Evolutionary conservation across 1,140 invertebrate genomes (phyloP), one percentile per base, ranked within the genome.

Genomic region (Panagrolaimus sp.): DNA sequence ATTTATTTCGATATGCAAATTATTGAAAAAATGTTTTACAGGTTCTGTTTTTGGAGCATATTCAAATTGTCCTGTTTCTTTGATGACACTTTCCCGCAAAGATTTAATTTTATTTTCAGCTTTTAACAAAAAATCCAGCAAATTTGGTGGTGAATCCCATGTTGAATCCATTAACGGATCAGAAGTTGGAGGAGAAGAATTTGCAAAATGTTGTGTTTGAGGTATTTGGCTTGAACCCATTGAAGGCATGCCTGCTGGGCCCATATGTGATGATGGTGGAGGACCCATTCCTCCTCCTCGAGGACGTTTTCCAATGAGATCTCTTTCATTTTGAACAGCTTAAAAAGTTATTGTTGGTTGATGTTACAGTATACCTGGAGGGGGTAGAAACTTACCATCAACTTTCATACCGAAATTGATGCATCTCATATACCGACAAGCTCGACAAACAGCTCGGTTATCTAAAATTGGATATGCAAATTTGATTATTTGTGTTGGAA

Each of bases 271-370:
- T 8, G 46, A 10, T 21, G 21, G 2, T 58, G 67, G 15, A 8
- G 67, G 43, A 4, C 43, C 26, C 52, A 64, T 72, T 1, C 17
- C 44, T 9, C 8, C n/a, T n/a, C n/a, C 32, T 17, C 75, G 68
- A 32, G 76, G 47, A 24, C 80, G 55, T 65, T 82, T 82, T 10
- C 80, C 80, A 52, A 82, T 82, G 7, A 82, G 52, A 46, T 82
- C 80, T 1, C 80, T 58, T 67, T 82, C 80, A 64, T 78, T 82
- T 67, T 82, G 80, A 15, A 82, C 80, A 14, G 76, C 76, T 76
- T 44, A 79, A 76, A 67, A n/a, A 26, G 48, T 24, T 21, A 21
- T 21, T 58, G 17, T 38, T 38, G 2, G 2, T 43, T 69, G 62
- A n/a, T 65, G 4, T 47, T 67, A 48, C 46, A 65, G 46, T 58